These are phyloP conservation scores for Xanthostigma xanthostigma DNA, from an alignment of 2,888 invertebrate genomes.

Conservation along the genomic window DNA sequence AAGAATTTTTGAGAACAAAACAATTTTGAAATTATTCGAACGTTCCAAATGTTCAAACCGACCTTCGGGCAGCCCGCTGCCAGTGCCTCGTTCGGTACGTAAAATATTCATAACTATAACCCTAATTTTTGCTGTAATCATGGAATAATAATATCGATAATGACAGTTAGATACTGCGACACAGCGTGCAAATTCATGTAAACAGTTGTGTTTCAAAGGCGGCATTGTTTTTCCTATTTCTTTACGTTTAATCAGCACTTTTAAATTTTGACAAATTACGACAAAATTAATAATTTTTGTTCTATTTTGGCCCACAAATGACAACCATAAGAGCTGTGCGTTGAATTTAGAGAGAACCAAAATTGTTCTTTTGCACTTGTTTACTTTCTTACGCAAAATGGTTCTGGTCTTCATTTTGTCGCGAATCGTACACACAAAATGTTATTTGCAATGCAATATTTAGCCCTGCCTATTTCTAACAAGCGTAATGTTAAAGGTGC, in stretches of 20 bases:
- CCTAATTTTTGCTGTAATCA: slow-evolving; percentile 8
- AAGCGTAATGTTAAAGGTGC: slow-evolving; percentile 11
- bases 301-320: no score
- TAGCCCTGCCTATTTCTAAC: not conserved
- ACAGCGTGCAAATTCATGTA: not conserved
- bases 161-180: not conserved
- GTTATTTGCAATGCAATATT: not conserved
- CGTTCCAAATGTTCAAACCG: slow-evolving; percentile 13
- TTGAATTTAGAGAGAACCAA: not conserved
- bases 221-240: no score
- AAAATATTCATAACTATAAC: slow-evolving; percentile 5
- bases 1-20: no score
- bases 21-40: no score
- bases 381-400: not conserved
- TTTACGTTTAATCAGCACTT: no score
- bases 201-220: not conserved
- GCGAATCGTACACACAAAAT: no score
- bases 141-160: slow-evolving; percentile 14
- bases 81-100: slow-evolving; percentile 28
- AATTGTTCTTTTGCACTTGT: not conserved
- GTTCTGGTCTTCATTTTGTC: not conserved
- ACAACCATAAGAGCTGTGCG: no score
- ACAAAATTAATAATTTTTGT: no score
- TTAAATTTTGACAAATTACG: no score
- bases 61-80: slow-evolving; percentile 21